Evolutionary conservation across 1,140 invertebrate genomes (phyloP).

Genomic region (Drosophila aff.): DNA sequence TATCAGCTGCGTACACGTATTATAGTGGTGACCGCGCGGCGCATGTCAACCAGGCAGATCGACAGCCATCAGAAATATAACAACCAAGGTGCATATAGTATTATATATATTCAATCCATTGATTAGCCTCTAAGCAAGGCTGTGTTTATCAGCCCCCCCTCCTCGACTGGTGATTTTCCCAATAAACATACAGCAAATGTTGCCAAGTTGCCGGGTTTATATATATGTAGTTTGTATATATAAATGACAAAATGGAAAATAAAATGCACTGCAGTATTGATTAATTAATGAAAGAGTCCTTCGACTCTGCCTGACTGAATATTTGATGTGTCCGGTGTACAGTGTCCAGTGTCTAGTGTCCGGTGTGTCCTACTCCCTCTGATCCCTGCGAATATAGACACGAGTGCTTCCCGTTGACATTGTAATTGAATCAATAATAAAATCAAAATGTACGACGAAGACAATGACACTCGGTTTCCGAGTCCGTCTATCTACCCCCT

Average conservation of each 20-base stretch:
- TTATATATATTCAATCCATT: neutral
- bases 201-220: neutral
- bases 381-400: constrained; percentile 27
- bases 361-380: too few relatives aligned
- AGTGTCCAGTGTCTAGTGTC: too few relatives aligned
- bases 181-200: neutral
- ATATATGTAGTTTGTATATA: too few relatives aligned
- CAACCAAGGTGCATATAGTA: neutral
- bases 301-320: constrained; percentile 19
- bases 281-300: constrained; percentile 33
- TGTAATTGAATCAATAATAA: constrained; percentile 80
- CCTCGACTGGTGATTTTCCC: neutral
- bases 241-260: neutral
- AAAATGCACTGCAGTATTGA: constrained; percentile 6
- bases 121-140: neutral
- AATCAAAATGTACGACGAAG: constrained; percentile 61
- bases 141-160: neutral
- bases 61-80: constrained; percentile 46
- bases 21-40: constrained; percentile 25
- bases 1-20: constrained; percentile 63
- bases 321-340: constrained; percentile 9
- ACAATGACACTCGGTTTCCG: constrained; percentile 53
- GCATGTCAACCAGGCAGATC: constrained; percentile 59
- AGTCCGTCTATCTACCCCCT: constrained; percentile 1
- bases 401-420: constrained; percentile 55